These are phyloP conservation scores for Drosophila parabipectinata DNA, from an alignment of 1,140 invertebrate genomes.

Conservation along the genomic window DNA sequence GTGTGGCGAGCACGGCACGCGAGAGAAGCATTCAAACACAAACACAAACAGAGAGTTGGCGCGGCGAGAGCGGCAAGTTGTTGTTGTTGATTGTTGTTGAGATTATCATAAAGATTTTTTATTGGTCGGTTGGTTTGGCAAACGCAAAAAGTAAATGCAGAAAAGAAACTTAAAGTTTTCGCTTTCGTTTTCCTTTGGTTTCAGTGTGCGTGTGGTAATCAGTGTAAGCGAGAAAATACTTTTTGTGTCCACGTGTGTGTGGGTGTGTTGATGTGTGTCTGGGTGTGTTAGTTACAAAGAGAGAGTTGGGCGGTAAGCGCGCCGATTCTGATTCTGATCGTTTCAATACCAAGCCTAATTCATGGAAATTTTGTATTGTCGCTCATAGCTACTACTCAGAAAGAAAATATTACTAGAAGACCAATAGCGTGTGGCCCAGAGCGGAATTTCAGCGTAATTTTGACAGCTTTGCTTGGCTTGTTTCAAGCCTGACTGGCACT, in stretches of 20 bases:
- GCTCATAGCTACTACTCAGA: conserved; percentile 41
- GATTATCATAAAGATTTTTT: conserved; percentile 39
- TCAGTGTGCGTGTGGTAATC: conserved; percentile 39
- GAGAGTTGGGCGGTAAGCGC: conserved; percentile 42
- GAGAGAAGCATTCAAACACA: conserved; percentile 73
- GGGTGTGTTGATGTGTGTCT: conserved; percentile 13
- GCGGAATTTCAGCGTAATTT: conserved; percentile 67
- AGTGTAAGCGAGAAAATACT: neutral
- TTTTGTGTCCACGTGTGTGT: conserved; percentile 18
- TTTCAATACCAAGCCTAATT: conserved; percentile 45
- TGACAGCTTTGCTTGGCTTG: conserved; percentile 47
- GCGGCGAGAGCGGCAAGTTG: conserved; percentile 51
- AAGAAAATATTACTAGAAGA: conserved; percentile 3
- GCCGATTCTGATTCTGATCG: conserved; percentile 17
- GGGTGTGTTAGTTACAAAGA: conserved; percentile 17
- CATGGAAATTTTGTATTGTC: conserved; percentile 55
- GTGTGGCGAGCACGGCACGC: conserved; percentile 65
- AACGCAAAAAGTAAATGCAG: conserved; percentile 79
- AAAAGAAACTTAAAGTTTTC: conserved; percentile 79
- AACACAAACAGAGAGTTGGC: conserved; percentile 48
- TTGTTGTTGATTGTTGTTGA: conserved; percentile 45
- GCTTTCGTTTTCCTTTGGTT: conserved; percentile 52
- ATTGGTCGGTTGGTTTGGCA: conserved; percentile 54
- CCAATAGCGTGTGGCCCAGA: conserved; percentile 49
- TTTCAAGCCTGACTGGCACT: conserved; percentile 36